Evolutionary conservation across 2,797 vertebrate genomes (phyloP).

Genomic region (Gouania willdenowi): DNA sequence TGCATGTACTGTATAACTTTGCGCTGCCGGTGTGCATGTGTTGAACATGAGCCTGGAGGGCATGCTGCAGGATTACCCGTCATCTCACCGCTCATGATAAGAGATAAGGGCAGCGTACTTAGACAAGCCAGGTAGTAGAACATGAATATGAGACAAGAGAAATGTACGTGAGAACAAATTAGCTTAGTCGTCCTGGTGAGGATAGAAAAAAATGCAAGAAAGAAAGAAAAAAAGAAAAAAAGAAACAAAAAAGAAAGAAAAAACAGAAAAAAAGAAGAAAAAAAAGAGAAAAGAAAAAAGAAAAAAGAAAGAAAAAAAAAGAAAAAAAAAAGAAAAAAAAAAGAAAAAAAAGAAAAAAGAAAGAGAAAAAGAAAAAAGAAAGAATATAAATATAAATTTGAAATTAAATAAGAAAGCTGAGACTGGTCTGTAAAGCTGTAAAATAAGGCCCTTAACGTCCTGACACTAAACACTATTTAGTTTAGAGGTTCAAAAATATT

Average conservation of each 20-base stretch:
- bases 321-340: neutral
- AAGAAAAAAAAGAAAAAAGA: slow-evolving; percentile 28
- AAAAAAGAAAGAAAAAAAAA: slow-evolving; percentile 32
- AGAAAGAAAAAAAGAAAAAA: slow-evolving; percentile 20
- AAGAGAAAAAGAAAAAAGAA: no score
- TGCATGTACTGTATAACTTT: neutral
- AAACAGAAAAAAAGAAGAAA: slow-evolving; percentile 26
- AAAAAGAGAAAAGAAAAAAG: slow-evolving; percentile 21
- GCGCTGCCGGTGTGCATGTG: slow-evolving; percentile 8
- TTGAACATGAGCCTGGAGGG: slow-evolving; percentile 25
- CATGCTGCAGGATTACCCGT: slow-evolving; percentile 7
- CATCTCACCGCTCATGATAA: slow-evolving; percentile 6
- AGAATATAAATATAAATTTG: no score
- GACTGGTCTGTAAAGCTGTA: no score
- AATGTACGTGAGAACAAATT: slow-evolving; percentile 38
- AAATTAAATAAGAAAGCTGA: no score
- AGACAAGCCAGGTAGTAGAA: slow-evolving; percentile 7
- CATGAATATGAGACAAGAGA: slow-evolving; percentile 26
- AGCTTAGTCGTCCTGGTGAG: slow-evolving; percentile 39
- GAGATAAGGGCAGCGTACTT: slow-evolving; percentile 17
- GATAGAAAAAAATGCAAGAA: neutral
- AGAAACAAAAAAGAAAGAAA: slow-evolving; percentile 20
- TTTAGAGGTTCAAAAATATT: no score
- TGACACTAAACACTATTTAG: no score
- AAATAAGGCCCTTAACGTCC: no score